phyloP scores from a whole-genome alignment of 2,113 vertebrate species.

The Neodon shergylaensis region DNA sequence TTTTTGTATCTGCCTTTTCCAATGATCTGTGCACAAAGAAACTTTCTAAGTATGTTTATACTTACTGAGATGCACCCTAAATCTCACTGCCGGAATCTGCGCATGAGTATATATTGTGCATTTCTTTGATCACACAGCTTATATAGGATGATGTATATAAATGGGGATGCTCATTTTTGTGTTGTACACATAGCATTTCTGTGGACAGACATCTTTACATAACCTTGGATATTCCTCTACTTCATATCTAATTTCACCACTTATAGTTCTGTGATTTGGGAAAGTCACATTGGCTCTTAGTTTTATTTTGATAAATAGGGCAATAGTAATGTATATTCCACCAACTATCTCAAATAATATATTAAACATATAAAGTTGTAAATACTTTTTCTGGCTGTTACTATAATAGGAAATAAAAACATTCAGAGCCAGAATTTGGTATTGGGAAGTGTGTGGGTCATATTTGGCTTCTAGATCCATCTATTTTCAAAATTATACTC shows the following conservation, averaged over 20 bases:
- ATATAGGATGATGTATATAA: background rate
- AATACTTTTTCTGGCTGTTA: background rate
- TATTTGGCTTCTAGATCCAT: background rate
- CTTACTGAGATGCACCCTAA: background rate
- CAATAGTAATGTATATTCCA: background rate
- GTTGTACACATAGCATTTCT: background rate
- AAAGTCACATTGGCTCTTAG: background rate
- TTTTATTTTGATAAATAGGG: conserved; percentile 17
- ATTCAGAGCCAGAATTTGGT: background rate
- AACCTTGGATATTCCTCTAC: background rate
- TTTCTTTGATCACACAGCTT: background rate
- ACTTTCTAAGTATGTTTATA: background rate
- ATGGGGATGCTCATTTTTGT: background rate
- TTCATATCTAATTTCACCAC: background rate
- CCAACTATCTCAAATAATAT: background rate
- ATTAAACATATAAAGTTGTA: background rate
- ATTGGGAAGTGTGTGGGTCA: background rate
- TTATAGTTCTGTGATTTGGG: conserved; percentile 31
- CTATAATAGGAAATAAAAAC: background rate
- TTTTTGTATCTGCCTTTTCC: background rate
- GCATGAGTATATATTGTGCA: background rate
- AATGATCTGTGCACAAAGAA: background rate
- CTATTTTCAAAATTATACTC: background rate
- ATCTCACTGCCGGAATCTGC: background rate
- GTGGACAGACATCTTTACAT: background rate